Evolutionary conservation across 1,140 invertebrate species (phyloP), one percentile per base, ranked within the genome.

Genomic region (Coenobita brevimanus): DNA sequence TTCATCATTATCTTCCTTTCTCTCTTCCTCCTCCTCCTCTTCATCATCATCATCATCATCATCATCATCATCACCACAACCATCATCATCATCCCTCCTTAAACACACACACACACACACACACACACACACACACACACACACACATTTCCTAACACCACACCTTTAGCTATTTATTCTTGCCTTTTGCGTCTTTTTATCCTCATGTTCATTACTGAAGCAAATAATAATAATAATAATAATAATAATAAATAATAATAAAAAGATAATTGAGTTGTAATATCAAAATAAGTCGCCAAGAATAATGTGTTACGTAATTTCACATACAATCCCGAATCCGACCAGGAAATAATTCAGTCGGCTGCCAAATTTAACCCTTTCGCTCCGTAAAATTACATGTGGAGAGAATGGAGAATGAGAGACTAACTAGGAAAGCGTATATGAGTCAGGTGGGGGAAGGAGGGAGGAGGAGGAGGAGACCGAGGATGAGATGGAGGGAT

Each of bases 71-170:
- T n/a, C 57, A 62, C 57, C 21, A 4, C 21, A 2, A 62, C n/a
- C n/a, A n/a, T n/a, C n/a, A n/a, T n/a, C n/a, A n/a, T n/a, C n/a
- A n/a, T n/a, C n/a, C n/a, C n/a, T n/a, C n/a, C n/a, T n/a, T n/a
- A n/a, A n/a, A n/a, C n/a, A n/a, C n/a, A n/a, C n/a, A n/a, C n/a
- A n/a, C 17, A 62, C 4, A 62, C n/a, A 57, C n/a, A 57, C n/a
- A n/a, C n/a, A 57, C 54, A 57, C 54, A 57, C 54, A 57, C 54
- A 57, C 54, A 57, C 54, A 57, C 54, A 57, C 54, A 57, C 54
- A 57, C 54, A 57, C 54, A 57, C 54, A 57, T n/a, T 13, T n/a
- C 27, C 62, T 30, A 24, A 67, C 62, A 67, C 62, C 27, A n/a
- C n/a, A n/a, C n/a, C n/a, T n/a, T n/a, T n/a, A n/a, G n/a, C n/a